Base-by-base conservation (phyloP, 1,140 invertebrate species). In the Zeugodacus cucurbitae region DNA sequence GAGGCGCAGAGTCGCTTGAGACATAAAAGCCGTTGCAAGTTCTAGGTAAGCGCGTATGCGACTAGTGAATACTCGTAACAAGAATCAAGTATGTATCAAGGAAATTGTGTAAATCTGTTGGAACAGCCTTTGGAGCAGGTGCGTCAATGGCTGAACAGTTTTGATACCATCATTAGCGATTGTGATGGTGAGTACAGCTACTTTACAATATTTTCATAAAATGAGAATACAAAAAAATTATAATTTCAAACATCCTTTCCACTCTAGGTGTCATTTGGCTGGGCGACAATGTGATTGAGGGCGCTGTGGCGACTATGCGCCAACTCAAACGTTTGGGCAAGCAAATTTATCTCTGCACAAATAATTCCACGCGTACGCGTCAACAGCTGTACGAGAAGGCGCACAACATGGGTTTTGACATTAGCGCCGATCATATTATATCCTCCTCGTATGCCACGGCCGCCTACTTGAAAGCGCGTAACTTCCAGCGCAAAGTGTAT, bases 341-440 rank as follows among this genome's bases (percentile, higher is more conserved):
- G 93, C 95, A 95, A 92, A 95, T 99, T 88, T 98, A 97, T 92
- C 98, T 97, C 92, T 96, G 99, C 1, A 99, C 98, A 6, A 99
- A 99, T 93, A 99, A 99, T 93, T 98, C 97, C 37, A 98, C 97
- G 6, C 98, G 97, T 94, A 97, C 97, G 0, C 95, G 97, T 88
- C 94, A 95, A 74, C 96, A 98, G 89, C 96, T 98, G 91, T 94
- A 96, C 5, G 91, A 94, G 17, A 99, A 99, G 94, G 97, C 96
- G 82, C 94, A 95, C 86, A 94, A 95, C 34, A 91, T 98, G 87
- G 96, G 97, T 26, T 98, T 97, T 92, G 93, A 95, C 88, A 96
- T 96, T 7, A 94, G 93, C 32, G 93, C 95, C 93, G 96, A 97
- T 74, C 96, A 98, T 92, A 96, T 99, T 88, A 94, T 99, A 37